Base-by-base conservation (phyloP, 2,113 vertebrate species). In the Esox niger region DNA sequence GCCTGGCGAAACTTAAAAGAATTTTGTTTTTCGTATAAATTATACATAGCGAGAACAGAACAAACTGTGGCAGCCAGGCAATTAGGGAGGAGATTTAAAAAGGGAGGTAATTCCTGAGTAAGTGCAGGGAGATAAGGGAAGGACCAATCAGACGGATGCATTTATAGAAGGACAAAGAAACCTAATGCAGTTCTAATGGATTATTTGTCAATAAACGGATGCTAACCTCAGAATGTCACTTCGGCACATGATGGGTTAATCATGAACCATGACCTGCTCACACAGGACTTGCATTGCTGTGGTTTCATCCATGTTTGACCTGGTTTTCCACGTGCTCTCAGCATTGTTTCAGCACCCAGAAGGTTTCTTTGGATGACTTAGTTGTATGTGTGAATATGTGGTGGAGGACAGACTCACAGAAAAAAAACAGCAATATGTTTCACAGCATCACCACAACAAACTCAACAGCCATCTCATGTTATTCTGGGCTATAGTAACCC, bases 151-250 rank as follows among this genome's bases (percentile, higher is more conserved):
- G 26, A 33, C 8, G 20, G 2, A 54, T 10, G 25, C 35, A 23
- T 68, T 73, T 61, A n/a, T 26, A 23, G 43, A 17, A 65, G 54
- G 64, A 49, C 70, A 35, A 1, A 15, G 64, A 77, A 35, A 71
- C 69, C 52, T 56, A 74, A 86, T 84, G 73, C 77, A 5, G 64
- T 88, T 86, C 77, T 55, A 31, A 84, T 83, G 66, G 85, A 85
- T 88, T 86, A 83, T 82, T 74, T 81, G 80, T 85, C 80, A 82
- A 77, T 81, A 64, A 82, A 83, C 64, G 38, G 57, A 77, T 69
- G 73, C 71, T 66, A 79, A 71, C 69, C 62, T 60, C 0, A 0
- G 38, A 23, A 43, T 7, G 47, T 21, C 7, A 38, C 13, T 3
- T 20, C 6, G 17, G 17, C 9, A 10, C 46, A 54, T 29, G 63